phyloP scores from a whole-genome alignment of 1,140 invertebrate species.

The Pentalonia nigronervosa region DNA sequence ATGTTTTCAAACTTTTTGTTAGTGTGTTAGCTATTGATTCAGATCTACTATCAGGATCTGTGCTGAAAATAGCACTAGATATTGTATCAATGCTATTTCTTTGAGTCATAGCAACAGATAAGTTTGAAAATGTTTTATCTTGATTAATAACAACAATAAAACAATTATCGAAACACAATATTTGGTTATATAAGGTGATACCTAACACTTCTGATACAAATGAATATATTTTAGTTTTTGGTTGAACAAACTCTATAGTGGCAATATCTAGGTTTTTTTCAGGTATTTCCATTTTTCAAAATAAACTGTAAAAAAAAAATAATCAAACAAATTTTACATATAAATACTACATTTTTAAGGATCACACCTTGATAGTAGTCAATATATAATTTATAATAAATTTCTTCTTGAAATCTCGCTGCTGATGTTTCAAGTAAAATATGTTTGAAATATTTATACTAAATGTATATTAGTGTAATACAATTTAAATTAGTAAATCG shows the following conservation, averaged over 20 bases:
- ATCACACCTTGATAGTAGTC: background rate
- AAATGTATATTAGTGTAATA: background rate
- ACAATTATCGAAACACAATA: conserved; percentile 50
- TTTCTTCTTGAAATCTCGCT: background rate
- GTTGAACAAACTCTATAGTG: conserved; percentile 29
- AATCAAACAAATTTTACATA: background rate
- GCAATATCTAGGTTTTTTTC: conserved; percentile 6
- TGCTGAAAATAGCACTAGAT: conserved; percentile 42
- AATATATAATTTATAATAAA: background rate
- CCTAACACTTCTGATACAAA: conserved; percentile 41
- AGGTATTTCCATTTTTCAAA: background rate
- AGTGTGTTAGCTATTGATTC: conserved; percentile 33
- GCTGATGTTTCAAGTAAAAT: background rate
- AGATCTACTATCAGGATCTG: conserved; percentile 48
- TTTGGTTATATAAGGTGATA: background rate
- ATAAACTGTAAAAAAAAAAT: background rate
- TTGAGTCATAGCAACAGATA: conserved; percentile 49
- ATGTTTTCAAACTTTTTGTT: conserved; percentile 34
- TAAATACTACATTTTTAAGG: background rate
- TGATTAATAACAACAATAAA: conserved; percentile 38
- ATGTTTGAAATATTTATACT: background rate
- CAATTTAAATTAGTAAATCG: background rate
- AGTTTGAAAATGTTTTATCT: conserved; percentile 19
- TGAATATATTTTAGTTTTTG: conserved; percentile 39
- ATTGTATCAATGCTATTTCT: conserved; percentile 29